Evolutionary conservation across 2,888 invertebrate species (phyloP), one percentile per base, ranked within the genome.

Genomic region (Ptychoptera contaminata): DNA sequence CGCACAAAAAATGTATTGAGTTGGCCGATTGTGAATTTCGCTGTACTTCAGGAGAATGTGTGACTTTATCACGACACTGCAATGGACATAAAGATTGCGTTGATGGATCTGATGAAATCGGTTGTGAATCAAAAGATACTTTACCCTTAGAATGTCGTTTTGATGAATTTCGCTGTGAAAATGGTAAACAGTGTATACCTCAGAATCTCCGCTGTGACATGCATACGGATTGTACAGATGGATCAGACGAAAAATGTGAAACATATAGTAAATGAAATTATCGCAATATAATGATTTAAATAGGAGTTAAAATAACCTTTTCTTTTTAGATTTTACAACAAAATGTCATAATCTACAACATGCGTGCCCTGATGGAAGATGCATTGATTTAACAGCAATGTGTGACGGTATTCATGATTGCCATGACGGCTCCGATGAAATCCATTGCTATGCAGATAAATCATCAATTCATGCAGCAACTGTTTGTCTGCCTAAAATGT

Each of bases 381-480:
- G 76, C 51, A 61, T 76, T 39, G 63, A 68, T 38, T 53, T 63
- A 2, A 60, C 61, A 32, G 56, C 64, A 45, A 53, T 68, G 34
- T 77, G 77, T 48, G 73, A 78, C 54, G 66, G 67, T 1, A 47
- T 57, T 11, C 54, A 61, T 30, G 74, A 77, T 53, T 77, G 77
- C 48, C 71, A 70, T 1, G 76, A 77, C 54, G 56, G 60, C 40
- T 70, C 72, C 1, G 77, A 77, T 50, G 77, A 77, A 53, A n/a
- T 43, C 1, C 50, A 60, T 16, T 76, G 75, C 54, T 11, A 32
- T n/a, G 9, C n/a, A 11, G n/a, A 32, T 32, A 11, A 9, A 32
- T 11, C 9, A 7, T 35, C 47, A 4, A 40, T 47, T 8, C 6
- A 40, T 2, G 41, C 41, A 1, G 23, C 6, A 14, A 7, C 68